Base-by-base conservation (phyloP, 2,797 vertebrate genomes). In the Epinephelus awoara region DNA sequence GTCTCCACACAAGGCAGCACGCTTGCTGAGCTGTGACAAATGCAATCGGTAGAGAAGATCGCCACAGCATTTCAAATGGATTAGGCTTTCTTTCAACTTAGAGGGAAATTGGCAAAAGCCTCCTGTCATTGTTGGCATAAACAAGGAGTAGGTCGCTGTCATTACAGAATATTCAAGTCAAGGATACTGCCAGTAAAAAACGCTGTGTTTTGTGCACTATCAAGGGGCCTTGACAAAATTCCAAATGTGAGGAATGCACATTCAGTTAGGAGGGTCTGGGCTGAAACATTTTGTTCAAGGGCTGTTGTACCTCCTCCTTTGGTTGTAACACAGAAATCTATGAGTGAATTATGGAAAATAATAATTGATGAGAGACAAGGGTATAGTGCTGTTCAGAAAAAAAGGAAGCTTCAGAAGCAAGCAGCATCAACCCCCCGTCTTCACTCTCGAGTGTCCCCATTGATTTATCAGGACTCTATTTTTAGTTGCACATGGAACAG, bases 381-480 rank as follows among this genome's bases (percentile, higher is more conserved):
- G 85, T 71, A 81, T 71, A 57, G 78, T 57, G 77, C 59, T 77
- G 73, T 27, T 69, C 70, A 55, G 82, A 70, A 85, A 86, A 86
- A 77, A 85, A 82, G 63, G 78, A 87, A 76, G 82, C 87, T 83
- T 89, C 81, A 85, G 72, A 88, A 76, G 85, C 74, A 51, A 66
- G 81, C 80, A 50, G 72, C 73, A 68, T 67, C 78, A 55, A 34
- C 77, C 81, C 68, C 40, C 89, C 79, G 67, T 86, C 82, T 84
- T 82, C 89, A 85, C 82, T 93, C 87, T 83, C 64, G 25, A 89
- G 81, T 85, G 91, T 92, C 91, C 88, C 86, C 88, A 89, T 92
- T 92, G 93, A 94, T 94, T 93, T 89, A 93, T 93, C 91, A 88
- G 85, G 74, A 85, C 80, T 88, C 93, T 90, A 91, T 93, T 94